Percentiles rank a stretch among this genome's conserved stretches.
Conservation (phyloP, 2,113 vertebrate species). For the Carassius carassius region DNA sequence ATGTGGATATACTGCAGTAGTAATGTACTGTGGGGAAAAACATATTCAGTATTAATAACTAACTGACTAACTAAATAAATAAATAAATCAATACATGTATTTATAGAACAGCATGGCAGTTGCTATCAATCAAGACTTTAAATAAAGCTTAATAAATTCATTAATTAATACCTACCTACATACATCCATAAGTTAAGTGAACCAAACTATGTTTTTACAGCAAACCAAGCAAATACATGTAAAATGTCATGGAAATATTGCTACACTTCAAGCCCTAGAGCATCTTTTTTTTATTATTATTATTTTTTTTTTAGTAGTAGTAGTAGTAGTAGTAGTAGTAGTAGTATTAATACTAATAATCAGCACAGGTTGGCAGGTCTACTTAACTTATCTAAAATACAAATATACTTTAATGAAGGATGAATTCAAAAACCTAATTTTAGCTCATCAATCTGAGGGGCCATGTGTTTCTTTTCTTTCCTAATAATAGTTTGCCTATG, state of each 20-base stretch:
- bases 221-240: background rate
- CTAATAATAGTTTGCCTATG: constrained; percentile 10
- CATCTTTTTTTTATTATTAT: too few relatives aligned
- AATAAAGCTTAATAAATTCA: background rate
- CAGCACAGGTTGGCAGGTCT: background rate
- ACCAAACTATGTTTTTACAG: background rate
- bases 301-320: too few relatives aligned
- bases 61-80: too few relatives aligned
- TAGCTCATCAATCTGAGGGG: background rate
- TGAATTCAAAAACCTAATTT: background rate
- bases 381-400: background rate
- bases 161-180: background rate
- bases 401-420: background rate
- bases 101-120: too few relatives aligned
- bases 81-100: too few relatives aligned
- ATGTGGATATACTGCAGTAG: too few relatives aligned
- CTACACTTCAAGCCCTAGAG: too few relatives aligned
- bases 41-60: too few relatives aligned
- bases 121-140: too few relatives aligned
- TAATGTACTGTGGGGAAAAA: too few relatives aligned
- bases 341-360: background rate
- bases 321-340: too few relatives aligned
- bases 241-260: background rate
- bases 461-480: background rate
- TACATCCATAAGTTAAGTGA: background rate